Percentiles rank a stretch among this genome's conserved stretches.
Evolutionary conservation across 2,888 invertebrate genomes (phyloP).

Genomic region (Spilarctia lutea): DNA sequence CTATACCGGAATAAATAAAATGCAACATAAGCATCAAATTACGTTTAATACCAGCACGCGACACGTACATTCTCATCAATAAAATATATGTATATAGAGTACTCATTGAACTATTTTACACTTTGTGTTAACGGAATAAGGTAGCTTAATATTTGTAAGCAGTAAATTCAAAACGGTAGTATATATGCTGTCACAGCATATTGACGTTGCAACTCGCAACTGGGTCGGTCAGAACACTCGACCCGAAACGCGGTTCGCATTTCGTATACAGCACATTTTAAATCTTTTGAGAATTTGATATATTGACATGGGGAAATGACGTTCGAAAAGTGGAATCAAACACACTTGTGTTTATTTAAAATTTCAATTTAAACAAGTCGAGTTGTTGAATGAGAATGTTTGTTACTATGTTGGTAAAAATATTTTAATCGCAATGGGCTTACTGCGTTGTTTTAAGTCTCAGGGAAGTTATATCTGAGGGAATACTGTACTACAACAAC

Average conservation of each 20-base stretch:
- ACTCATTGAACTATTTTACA: slow-evolving; percentile 52
- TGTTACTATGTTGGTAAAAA: background rate
- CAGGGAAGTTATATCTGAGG: background rate
- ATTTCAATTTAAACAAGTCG: slow-evolving; percentile 29
- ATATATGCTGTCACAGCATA: slow-evolving; percentile 67
- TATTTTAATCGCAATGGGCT: background rate
- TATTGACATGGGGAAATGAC: slow-evolving; percentile 49
- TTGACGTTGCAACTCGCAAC: slow-evolving; percentile 71
- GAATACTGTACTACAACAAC: background rate
- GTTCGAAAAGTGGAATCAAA: slow-evolving; percentile 26
- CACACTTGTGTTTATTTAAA: slow-evolving; percentile 40
- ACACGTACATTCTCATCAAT: slow-evolving; percentile 56
- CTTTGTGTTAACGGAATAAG: slow-evolving; percentile 54
- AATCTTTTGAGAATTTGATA: slow-evolving; percentile 47
- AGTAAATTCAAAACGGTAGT: slow-evolving; percentile 48
- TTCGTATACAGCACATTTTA: slow-evolving; percentile 55
- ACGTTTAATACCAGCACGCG: slow-evolving; percentile 64
- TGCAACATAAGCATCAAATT: slow-evolving; percentile 70
- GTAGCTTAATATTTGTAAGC: slow-evolving; percentile 41
- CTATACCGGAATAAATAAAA: slow-evolving; percentile 65
- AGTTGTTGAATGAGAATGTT: slow-evolving; percentile 10
- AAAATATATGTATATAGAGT: slow-evolving; percentile 45
- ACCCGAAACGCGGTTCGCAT: slow-evolving; percentile 64
- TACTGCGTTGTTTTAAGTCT: background rate
- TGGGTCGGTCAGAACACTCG: slow-evolving; percentile 77